Base-by-base conservation (phyloP, 2,888 invertebrate species). In the Celastrina argiolus region DNA sequence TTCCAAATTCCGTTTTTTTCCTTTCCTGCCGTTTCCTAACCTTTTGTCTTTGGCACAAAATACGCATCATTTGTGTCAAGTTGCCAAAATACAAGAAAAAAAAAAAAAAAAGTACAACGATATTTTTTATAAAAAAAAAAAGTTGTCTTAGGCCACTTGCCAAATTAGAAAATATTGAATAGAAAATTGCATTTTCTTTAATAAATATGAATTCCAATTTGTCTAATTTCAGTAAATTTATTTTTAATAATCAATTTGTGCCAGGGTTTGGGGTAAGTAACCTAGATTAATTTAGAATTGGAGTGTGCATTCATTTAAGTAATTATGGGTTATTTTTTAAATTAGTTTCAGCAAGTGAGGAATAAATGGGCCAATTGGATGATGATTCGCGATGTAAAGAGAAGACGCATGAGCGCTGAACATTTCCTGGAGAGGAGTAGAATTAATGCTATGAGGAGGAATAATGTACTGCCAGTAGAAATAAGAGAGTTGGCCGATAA, bases 371-470 rank as follows among this genome's bases (percentile, higher is more conserved):
- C 95, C 0, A 95, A 97, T 81, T 95, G 95, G 92, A 92, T 93
- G 78, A 98, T 98, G 96, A 92, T 95, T 61, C 93, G 96, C 70
- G 99, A 99, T 83, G 95, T 96, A 0, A 97, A 97, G 79, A 92
- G 96, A 39, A 93, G 98, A 66, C 93, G 94, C 76, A 90, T 94
- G 78, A 94, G 95, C 0, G 93, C 94, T 45, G 94, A 97, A 79
- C 92, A 94, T 81, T 96, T 95, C 56, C 92, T 95, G 1, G 94
- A 95, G 68, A 93, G 98, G 71, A 88, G 97, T 67, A 94, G 98
- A 67, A 91, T 97, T 0, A 96, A 97, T 82, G 94, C 96, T 0
- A 79, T 99, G 67, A 93, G 97, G 67, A 96, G 95, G 81, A 98
- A 97, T 80, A 94, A 95, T 75, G 93, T 99, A 70, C 86, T 99